phyloP scores from a whole-genome alignment of 2,888 invertebrate species.

The Lapara coniferarum region DNA sequence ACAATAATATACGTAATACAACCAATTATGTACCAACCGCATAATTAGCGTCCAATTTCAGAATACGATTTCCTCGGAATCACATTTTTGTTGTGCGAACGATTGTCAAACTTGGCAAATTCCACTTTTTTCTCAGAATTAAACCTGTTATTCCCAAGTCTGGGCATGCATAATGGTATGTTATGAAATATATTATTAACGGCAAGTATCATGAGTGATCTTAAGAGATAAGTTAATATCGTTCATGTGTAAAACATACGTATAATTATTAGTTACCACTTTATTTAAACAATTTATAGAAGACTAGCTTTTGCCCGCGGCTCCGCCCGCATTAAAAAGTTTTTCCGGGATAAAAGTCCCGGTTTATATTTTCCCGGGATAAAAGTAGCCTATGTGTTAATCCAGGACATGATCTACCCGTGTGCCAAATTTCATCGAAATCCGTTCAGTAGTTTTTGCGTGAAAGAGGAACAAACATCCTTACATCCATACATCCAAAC shows the following conservation, averaged over 20 bases:
- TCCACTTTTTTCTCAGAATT: constrained; percentile 6
- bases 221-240: neutral
- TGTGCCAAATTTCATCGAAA: too few relatives aligned
- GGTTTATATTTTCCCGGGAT: too few relatives aligned
- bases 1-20: too few relatives aligned
- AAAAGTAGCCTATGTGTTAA: too few relatives aligned
- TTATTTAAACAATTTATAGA: too few relatives aligned
- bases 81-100: neutral
- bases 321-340: too few relatives aligned
- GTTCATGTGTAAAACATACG: neutral
- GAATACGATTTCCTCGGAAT: constrained; percentile 1
- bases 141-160: neutral
- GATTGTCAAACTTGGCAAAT: neutral
- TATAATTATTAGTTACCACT: neutral
- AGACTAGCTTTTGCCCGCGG: too few relatives aligned
- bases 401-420: too few relatives aligned
- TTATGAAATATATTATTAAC: neutral
- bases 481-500: too few relatives aligned
- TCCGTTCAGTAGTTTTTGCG: too few relatives aligned
- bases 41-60: constrained; percentile 15
- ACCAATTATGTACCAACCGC: neutral
- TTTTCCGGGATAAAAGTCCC: too few relatives aligned
- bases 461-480: too few relatives aligned
- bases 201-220: neutral
- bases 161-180: neutral